phyloP scores from a whole-genome alignment of 2,888 invertebrate species.

The Prosopocoilus inquinatus region DNA sequence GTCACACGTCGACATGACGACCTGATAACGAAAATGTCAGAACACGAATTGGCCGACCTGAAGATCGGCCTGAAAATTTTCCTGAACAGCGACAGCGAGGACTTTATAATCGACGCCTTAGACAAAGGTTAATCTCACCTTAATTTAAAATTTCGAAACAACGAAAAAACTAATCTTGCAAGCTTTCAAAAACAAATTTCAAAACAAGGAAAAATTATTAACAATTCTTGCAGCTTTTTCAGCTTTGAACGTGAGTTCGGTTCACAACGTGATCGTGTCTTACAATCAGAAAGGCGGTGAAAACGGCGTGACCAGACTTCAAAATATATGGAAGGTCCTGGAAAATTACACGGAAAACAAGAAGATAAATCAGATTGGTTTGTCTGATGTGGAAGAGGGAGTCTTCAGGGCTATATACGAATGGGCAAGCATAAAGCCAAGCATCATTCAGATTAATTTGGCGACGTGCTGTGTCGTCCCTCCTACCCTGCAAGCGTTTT shows the following conservation, averaged over 20 bases:
- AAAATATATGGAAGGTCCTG: slow-evolving; percentile 73
- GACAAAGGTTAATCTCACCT: slow-evolving; percentile 70
- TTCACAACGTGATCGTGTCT: slow-evolving; percentile 82
- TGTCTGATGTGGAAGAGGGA: slow-evolving; percentile 85
- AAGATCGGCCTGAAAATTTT: slow-evolving; percentile 88
- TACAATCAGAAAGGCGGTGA: slow-evolving; percentile 59
- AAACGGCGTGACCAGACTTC: slow-evolving; percentile 60
- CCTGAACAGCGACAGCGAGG: slow-evolving; percentile 67
- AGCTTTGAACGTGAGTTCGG: slow-evolving; percentile 66
- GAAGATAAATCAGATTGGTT: slow-evolving; percentile 73
- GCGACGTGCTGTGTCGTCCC: slow-evolving; percentile 94
- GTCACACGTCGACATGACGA: slow-evolving; percentile 63
- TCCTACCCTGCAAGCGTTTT: slow-evolving; percentile 83
- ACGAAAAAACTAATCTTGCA: too few species aligned
- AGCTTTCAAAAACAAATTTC: too few species aligned
- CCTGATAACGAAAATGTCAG: slow-evolving; percentile 62
- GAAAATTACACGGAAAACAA: slow-evolving; percentile 68
- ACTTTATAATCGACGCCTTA: slow-evolving; percentile 68
- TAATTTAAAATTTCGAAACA: too few species aligned
- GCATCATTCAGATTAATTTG: slow-evolving; percentile 89
- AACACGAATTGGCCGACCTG: slow-evolving; percentile 70
- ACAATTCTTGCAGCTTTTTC: slow-evolving; percentile 61
- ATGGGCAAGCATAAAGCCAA: slow-evolving; percentile 77
- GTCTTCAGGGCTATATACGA: slow-evolving; percentile 74
- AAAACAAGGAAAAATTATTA: not conserved